These are phyloP conservation scores for Ichneumoninae sp. DNA, from an alignment of 2,888 invertebrate genomes.

Conservation along the genomic window DNA sequence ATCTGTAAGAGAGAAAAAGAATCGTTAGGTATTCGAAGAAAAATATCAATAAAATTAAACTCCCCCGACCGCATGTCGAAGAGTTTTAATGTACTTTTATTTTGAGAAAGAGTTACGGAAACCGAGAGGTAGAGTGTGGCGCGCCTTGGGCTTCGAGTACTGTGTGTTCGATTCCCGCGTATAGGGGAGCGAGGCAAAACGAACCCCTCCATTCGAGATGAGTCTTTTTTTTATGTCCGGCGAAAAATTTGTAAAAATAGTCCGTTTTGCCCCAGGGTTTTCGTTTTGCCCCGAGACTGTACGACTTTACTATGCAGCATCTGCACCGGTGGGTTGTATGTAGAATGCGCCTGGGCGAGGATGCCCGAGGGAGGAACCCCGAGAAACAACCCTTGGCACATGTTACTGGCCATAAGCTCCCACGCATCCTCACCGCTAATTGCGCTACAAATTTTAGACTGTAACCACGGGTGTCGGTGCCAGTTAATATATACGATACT, in stretches of 20 bases:
- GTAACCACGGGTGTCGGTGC: constrained; percentile 53
- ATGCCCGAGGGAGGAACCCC: constrained; percentile 10
- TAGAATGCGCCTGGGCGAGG: constrained; percentile 21
- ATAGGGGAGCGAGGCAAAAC: no score
- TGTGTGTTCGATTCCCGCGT: neutral
- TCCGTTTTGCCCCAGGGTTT: no score
- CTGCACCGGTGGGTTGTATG: constrained; percentile 53
- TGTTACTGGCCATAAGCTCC: constrained; percentile 64
- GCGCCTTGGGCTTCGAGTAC: constrained; percentile 18
- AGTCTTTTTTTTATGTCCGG: no score
- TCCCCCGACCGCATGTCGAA: no score
- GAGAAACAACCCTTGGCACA: constrained; percentile 57
- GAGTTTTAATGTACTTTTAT: neutral
- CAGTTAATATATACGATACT: constrained; percentile 31
- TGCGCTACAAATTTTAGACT: constrained; percentile 61
- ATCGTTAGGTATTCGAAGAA: neutral
- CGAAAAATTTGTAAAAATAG: no score
- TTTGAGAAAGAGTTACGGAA: constrained; percentile 35
- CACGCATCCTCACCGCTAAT: constrained; percentile 59
- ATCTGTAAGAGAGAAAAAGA: constrained; percentile 52
- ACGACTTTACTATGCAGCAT: constrained; percentile 52
- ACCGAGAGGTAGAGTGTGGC: constrained; percentile 20
- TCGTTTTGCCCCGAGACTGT: neutral
- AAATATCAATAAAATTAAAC: neutral
- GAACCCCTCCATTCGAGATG: no score